Evolutionary conservation across 2,888 invertebrate genomes (phyloP).

Genomic region (Tinea semifulvella): DNA sequence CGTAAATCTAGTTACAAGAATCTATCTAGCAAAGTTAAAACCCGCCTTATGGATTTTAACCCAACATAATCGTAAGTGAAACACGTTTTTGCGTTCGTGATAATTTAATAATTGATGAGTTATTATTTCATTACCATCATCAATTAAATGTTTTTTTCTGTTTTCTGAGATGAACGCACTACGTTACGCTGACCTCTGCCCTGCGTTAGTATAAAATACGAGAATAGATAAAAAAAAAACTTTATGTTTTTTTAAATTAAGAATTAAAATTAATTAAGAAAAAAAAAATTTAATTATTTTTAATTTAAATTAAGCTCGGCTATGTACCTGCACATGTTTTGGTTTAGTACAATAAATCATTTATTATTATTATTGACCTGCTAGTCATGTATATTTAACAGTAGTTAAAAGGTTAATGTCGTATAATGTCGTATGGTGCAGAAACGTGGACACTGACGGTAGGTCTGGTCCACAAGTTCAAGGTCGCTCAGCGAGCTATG

Average conservation of each 20-base stretch:
- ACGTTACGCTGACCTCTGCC: background rate
- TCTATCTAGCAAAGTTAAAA: too few relatives aligned
- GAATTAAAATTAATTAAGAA: background rate
- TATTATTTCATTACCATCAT: background rate
- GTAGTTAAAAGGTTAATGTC: too few relatives aligned
- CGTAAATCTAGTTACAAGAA: too few relatives aligned
- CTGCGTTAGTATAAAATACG: background rate
- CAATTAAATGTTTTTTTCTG: background rate
- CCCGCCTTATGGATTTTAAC: background rate
- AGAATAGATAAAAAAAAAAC: background rate
- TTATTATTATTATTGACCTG: too few relatives aligned
- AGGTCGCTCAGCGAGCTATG: too few relatives aligned
- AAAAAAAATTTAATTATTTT: background rate
- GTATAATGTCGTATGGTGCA: too few relatives aligned
- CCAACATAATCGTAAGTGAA: background rate
- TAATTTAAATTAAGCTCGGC: background rate
- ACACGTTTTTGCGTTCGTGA: conserved; percentile 1
- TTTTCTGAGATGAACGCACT: background rate
- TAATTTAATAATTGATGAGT: conserved; percentile 3
- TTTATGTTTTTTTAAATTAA: background rate
- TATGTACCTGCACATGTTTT: too few relatives aligned
- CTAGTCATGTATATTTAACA: too few relatives aligned
- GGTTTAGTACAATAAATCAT: too few relatives aligned
- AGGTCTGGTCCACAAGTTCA: too few relatives aligned
- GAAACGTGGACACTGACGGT: too few relatives aligned